Evolutionary conservation across 2,888 invertebrate species (phyloP), one percentile per base, ranked within the genome.

Genomic region (Eupithecia inturbata): DNA sequence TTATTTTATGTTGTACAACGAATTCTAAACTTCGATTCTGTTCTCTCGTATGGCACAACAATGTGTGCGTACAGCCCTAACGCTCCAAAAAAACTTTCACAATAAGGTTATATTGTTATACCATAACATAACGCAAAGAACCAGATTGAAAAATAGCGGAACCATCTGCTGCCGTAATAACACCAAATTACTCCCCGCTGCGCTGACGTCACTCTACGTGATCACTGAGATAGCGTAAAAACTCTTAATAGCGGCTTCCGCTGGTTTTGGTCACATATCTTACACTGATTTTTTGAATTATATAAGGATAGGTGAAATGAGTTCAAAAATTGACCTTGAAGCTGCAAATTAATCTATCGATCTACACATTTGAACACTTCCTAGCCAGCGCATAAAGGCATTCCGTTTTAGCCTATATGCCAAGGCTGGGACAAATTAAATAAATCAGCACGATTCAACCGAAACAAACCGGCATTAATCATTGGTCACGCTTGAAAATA

Each of bases 91-190:
- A 70, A 68, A 68, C 63, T 70, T 53, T 73, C 36, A 41, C 45
- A 73, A 68, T 70, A 70, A 36, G 49, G 67, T 57, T 66, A 67
- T 70, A 73, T 73, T 73, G 53, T 73, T 70, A 76, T 71, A 72
- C 33, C 66, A 57, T 31, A 71, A 75, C 66, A 57, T 31, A 71
- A 75, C 78, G 79, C 81, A 79, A n/a, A 22, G 82, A 82, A 83
- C 78, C 80, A 87, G 85, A 90, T 90, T 88, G 88, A 89, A 91
- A 91, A 91, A 90, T 87, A 87, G 76, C 83, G 80, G 83, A 78
- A 88, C 86, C 92, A 91, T 89, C 87, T 90, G 90, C 88, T 87
- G 85, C 83, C 80, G 88, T 89, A 90, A 92, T 92, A 91, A 87
- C 85, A 87, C 85, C 87, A 88, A 90, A 92, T 92, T 90, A 89